phyloP scores from a whole-genome alignment of 1,140 invertebrate genomes.

The Oedothorax gibbosus region DNA sequence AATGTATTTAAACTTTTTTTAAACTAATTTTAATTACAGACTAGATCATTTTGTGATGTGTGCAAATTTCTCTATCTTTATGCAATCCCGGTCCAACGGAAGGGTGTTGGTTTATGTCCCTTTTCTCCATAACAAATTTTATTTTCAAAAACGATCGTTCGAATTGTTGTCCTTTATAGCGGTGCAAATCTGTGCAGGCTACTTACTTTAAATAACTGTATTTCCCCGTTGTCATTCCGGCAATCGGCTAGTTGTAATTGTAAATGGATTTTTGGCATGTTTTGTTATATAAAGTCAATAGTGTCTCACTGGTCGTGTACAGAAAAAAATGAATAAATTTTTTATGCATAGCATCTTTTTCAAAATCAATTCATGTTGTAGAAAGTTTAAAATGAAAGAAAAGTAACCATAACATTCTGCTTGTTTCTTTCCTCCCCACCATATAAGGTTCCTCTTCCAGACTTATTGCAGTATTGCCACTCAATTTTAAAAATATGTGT shows the following conservation, averaged over 20 bases:
- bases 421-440: slow-evolving; percentile 21
- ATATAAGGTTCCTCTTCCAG: slow-evolving; percentile 42
- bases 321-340: slow-evolving; percentile 42
- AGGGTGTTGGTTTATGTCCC: slow-evolving; percentile 14
- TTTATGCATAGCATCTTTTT: slow-evolving; percentile 47
- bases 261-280: slow-evolving; percentile 26
- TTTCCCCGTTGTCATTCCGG: slow-evolving; percentile 22
- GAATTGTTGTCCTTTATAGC: slow-evolving; percentile 37
- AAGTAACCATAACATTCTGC: slow-evolving; percentile 5
- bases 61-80: slow-evolving; percentile 26
- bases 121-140: slow-evolving; percentile 3
- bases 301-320: slow-evolving; percentile 53
- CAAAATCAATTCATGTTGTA: slow-evolving; percentile 21
- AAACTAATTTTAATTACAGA: slow-evolving; percentile 12
- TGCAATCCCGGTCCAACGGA: slow-evolving; percentile 3
- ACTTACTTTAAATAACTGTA: slow-evolving; percentile 28
- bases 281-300: slow-evolving; percentile 41
- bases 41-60: slow-evolving; percentile 30
- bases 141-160: slow-evolving; percentile 25
- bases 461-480: neutral
- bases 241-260: slow-evolving; percentile 44
- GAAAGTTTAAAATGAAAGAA: slow-evolving; percentile 17
- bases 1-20: slow-evolving; percentile 28
- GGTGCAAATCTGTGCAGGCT: slow-evolving; percentile 26
- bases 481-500: too few relatives aligned